A percentile compares a stretch with the other conserved stretches of the same genome.
These are phyloP conservation scores for Phyllotreta cruciferae DNA, from an alignment of 2,888 invertebrate genomes.

Conservation along the genomic window DNA sequence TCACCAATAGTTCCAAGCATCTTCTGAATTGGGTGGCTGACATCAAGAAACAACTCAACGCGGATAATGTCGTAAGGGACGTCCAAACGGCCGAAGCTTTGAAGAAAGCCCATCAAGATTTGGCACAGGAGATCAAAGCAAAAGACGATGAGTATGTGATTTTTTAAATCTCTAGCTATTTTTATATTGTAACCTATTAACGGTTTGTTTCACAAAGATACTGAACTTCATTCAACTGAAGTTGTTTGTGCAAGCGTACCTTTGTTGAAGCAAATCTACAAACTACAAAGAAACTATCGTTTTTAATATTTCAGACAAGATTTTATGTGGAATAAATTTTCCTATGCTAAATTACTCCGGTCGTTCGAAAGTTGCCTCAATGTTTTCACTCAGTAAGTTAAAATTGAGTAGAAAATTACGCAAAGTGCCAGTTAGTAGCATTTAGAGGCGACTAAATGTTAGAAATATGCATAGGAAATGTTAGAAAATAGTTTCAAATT, in stretches of 20 bases:
- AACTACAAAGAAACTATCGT: not conserved
- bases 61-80: slow-evolving; percentile 81
- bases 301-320: slow-evolving; percentile 6
- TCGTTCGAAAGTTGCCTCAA: slow-evolving; percentile 24
- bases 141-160: slow-evolving; percentile 84
- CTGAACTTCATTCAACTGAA: no score
- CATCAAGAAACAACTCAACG: slow-evolving; percentile 79
- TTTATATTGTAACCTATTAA: not conserved
- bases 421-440: not conserved
- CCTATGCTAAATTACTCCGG: slow-evolving; percentile 17
- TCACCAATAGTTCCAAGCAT: slow-evolving; percentile 83
- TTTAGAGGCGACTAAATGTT: no score
- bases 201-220: not conserved
- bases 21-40: slow-evolving; percentile 83
- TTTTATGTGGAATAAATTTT: slow-evolving; percentile 22
- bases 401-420: not conserved
- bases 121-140: slow-evolving; percentile 88
- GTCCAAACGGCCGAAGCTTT: slow-evolving; percentile 92
- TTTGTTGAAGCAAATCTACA: not conserved
- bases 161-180: not conserved
- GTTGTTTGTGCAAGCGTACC: no score
- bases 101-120: slow-evolving; percentile 88
- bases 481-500: no score
- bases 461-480: no score
- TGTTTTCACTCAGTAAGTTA: slow-evolving; percentile 26